phyloP scores from a whole-genome alignment of 2,797 vertebrate species.

The Acridotheres tristis region DNA sequence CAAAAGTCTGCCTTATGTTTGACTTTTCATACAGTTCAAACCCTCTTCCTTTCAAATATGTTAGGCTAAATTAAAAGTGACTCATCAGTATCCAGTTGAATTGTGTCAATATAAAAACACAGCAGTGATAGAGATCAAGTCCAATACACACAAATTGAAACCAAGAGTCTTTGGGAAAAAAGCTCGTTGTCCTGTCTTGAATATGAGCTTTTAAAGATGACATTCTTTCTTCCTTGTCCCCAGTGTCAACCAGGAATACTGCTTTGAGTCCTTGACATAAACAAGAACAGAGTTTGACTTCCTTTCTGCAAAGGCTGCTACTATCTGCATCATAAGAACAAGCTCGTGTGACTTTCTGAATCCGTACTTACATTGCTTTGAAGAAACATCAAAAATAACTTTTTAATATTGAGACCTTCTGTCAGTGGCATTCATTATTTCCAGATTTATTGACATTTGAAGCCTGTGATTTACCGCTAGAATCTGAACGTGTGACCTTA shows the following conservation, averaged over 20 bases:
- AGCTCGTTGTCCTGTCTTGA: not conserved
- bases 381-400: not conserved
- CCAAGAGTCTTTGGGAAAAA: not conserved
- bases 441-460: constrained; percentile 3
- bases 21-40: not conserved
- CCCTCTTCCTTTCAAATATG: not conserved
- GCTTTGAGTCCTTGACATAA: not conserved
- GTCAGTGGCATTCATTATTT: not conserved
- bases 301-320: not conserved
- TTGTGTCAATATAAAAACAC: not conserved
- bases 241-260: not conserved
- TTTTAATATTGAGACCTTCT: not conserved
- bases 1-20: not conserved
- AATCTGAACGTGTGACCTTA: not conserved
- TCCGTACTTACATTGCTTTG: not conserved
- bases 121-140: not conserved
- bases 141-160: not conserved
- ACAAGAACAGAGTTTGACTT: not conserved
- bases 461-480: constrained; percentile 16
- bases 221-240: not conserved
- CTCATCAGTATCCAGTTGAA: not conserved
- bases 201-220: not conserved
- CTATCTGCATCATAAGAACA: not conserved
- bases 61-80: not conserved
- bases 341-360: not conserved